Evolutionary conservation across 2,113 vertebrate genomes (phyloP), one percentile per base, ranked within the genome.

Genomic region (Alectura lathami): DNA sequence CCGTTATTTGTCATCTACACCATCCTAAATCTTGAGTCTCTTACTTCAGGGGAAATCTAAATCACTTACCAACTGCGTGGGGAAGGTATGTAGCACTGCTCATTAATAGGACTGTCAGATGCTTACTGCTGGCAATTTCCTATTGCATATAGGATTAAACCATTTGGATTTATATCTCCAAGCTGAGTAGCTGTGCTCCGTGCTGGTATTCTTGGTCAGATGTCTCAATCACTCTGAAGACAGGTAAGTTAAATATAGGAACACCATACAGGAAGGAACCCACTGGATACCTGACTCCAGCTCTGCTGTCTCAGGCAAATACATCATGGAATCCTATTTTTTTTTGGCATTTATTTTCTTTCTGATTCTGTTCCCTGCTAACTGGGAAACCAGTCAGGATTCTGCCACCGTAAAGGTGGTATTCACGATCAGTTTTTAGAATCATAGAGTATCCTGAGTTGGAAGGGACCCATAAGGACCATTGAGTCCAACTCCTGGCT

Each of bases 51-150:
- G 9, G 18, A 80, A 91, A 36, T 10, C 16, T n/a, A n/a, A n/a
- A n/a, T n/a, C 23, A 12, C 8, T n/a, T 73, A n/a, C 27, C 56
- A 34, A 62, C 38, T 79, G 12, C 0, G 0, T 16, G 15, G 14
- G 29, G 59, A 27, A 62, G 36, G 24, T 68, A 34, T 69, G 26
- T 57, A 36, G n/a, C 32, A 40, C 14, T 36, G 24, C 17, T 91
- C 54, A 64, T 26, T 72, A 60, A 36, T 42, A 82, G 38, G 42
- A 78, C 21, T 40, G 21, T 67, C 34, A 62, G 32, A 83, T 34
- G 3, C 43, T 69, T 74, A 63, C 21, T 87, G 57, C 42, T 51
- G 17, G 24, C 23, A 78, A 30, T 62, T 67, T 89, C 30, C 47
- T 90, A 9, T 54, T 67, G 9, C 4, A 3, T 36, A 16, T 27